Evolutionary conservation across 2,888 invertebrate species (phyloP), one percentile per base, ranked within the genome.

Genomic region (Rugalucina vietnamica): DNA sequence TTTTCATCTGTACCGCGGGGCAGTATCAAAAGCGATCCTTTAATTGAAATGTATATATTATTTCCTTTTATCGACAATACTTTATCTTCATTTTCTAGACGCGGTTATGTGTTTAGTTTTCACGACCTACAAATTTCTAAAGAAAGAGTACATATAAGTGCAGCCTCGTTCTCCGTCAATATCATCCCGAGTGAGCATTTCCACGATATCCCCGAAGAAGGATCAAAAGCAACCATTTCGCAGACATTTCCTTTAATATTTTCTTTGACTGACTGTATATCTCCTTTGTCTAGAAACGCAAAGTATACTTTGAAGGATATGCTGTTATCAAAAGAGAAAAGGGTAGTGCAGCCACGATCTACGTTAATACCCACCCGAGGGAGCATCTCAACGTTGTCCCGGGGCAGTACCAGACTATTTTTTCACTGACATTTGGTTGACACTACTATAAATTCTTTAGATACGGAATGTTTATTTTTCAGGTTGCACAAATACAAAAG

Each of bases 201-300:
- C 92, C 12, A 92, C 91, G 0, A 87, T 91, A 83, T 92, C 92
- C 36, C 90, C n/a, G 91, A 27, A 90, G 90, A 29, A 93, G 92
- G 72, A 90, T 92, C 43, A 90, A 90, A 79, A 93, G 91, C 82
- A 92, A 92, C 69, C 91, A 88, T 10, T 87, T 91, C 49, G 89
- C 89, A 3, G 88, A n/a, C n/a, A n/a, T n/a, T n/a, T n/a, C n/a
- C n/a, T n/a, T n/a, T n/a, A n/a, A n/a, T n/a, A n/a, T n/a, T n/a
- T n/a, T n/a, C n/a, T n/a, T n/a, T n/a, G n/a, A n/a, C n/a, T n/a
- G n/a, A n/a, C n/a, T n/a, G n/a, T n/a, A n/a, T n/a, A n/a, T n/a
- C n/a, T n/a, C n/a, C n/a, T n/a, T n/a, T n/a, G n/a, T n/a, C n/a
- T n/a, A n/a, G n/a, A n/a, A n/a, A n/a, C n/a, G n/a, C n/a, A n/a